Evolutionary conservation across 92 coral and sea anemone species (phyloP), one percentile per base, ranked within the genome.

Genomic region (Parazoanthus atlanticus): DNA sequence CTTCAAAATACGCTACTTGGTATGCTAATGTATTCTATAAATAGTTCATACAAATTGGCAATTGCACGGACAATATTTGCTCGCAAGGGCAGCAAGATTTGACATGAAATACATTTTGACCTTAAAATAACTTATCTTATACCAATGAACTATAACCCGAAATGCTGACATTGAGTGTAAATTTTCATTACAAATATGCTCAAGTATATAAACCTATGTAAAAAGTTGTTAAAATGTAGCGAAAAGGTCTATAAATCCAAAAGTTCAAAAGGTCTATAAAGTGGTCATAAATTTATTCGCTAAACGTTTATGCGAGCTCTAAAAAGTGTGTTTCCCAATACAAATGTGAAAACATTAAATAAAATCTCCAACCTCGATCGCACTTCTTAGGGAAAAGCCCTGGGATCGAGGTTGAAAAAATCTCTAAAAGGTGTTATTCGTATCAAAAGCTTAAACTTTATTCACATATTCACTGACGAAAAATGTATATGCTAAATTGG

Each of bases 21-120:
- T 34, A 33, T 32, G 43, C 78, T 32, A 15, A 23, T 5, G 41
- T 33, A 17, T 74, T 8, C 8, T 41, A 75, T 75, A 75, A 75
- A 75, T 75, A 75, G 25, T 75, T 75, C 26, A 30, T 73, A 73
- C 77, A 73, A 73, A 73, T 73, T 73, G 41, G 17, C 56, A 49
- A 49, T 1, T 52, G 58, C 58, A 52, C 12, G 58, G 10, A 43
- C 21, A 52, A 4, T 23, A 31, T 43, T 19, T 36, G 11, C 28
- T 25, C 0, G 52, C 79, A 74, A 33, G 26, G 78, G 40, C 46
- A 31, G 78, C 78, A 6, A 74, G 26, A 8, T 17, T 9, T 43
- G 17, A 32, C 36, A 23, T 13, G 77, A 73, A 73, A 32, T 32
- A 73, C 38, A 73, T 73, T 34, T 75, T 75, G 47, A 36, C 6